A percentile compares a stretch with the other conserved stretches of the same genome.
phyloP scores from a whole-genome alignment of 2,888 invertebrate genomes.

The Caradrina clavipalpis region DNA sequence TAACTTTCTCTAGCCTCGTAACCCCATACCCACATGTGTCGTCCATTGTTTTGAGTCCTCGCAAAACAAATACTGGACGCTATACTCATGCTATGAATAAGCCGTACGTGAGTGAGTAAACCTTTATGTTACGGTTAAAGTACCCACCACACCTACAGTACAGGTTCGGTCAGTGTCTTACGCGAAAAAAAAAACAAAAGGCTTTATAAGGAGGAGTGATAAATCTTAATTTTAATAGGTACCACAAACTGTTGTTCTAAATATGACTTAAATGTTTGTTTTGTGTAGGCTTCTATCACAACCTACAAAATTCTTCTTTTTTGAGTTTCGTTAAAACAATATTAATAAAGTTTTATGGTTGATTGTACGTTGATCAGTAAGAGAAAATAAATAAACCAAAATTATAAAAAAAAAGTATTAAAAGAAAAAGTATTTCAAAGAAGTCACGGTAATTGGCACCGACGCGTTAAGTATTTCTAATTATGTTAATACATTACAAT shows the following conservation, averaged over 20 bases:
- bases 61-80: slow-evolving; percentile 71
- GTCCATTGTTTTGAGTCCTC: slow-evolving; percentile 84
- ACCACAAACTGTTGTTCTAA: neutral
- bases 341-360: neutral
- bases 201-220: no score
- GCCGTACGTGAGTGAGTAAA: slow-evolving; percentile 55
- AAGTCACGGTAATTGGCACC: neutral
- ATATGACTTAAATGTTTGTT: neutral
- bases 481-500: neutral
- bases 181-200: neutral
- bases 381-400: neutral
- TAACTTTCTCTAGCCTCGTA: slow-evolving; percentile 90
- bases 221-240: neutral
- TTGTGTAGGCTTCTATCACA: neutral
- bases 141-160: slow-evolving; percentile 19
- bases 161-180: neutral
- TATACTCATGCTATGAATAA: slow-evolving; percentile 66
- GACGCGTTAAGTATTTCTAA: no score
- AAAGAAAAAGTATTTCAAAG: no score
- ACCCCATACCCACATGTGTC: slow-evolving; percentile 84
- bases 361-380: slow-evolving; percentile 9
- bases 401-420: neutral
- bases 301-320: neutral
- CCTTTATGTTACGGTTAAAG: slow-evolving; percentile 44
- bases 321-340: neutral